Evolutionary conservation across 2,888 invertebrate genomes (phyloP).

Genomic region (Leucophenga montana): DNA sequence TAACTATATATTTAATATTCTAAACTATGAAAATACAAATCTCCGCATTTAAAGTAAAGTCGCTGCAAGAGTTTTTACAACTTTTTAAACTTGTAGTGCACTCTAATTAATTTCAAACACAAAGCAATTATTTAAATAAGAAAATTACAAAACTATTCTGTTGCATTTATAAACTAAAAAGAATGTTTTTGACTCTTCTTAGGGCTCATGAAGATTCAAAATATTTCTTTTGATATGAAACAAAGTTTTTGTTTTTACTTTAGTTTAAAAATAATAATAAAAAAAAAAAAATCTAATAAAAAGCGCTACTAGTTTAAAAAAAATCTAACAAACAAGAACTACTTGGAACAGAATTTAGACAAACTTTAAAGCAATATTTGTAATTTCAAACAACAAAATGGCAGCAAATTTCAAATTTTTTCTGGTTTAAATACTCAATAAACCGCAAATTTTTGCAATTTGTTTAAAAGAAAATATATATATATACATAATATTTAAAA

Average conservation of each 20-base stretch:
- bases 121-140: background rate
- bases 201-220: conserved; percentile 71
- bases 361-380: conserved; percentile 1
- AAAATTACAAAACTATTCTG: background rate
- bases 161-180: conserved; percentile 44
- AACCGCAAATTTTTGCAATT: conserved; percentile 10
- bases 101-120: background rate
- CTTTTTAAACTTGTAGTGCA: background rate
- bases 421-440: conserved; percentile 29
- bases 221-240: conserved; percentile 59
- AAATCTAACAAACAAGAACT: conserved; percentile 28
- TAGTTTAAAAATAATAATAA: conserved; percentile 21
- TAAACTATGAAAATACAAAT: background rate
- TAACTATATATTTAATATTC: background rate
- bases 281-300: conserved; percentile 38
- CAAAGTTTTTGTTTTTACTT: conserved; percentile 32
- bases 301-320: background rate
- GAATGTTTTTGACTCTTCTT: conserved; percentile 64
- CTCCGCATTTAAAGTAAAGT: conserved; percentile 3
- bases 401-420: conserved; percentile 26
- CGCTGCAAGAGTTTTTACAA: background rate
- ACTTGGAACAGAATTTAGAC: conserved; percentile 36
- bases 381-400: conserved; percentile 43
- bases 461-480: background rate
- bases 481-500: background rate